These are phyloP conservation scores for Anarrhichthys ocellatus DNA, from an alignment of 2,113 vertebrate species.

Conservation along the genomic window DNA sequence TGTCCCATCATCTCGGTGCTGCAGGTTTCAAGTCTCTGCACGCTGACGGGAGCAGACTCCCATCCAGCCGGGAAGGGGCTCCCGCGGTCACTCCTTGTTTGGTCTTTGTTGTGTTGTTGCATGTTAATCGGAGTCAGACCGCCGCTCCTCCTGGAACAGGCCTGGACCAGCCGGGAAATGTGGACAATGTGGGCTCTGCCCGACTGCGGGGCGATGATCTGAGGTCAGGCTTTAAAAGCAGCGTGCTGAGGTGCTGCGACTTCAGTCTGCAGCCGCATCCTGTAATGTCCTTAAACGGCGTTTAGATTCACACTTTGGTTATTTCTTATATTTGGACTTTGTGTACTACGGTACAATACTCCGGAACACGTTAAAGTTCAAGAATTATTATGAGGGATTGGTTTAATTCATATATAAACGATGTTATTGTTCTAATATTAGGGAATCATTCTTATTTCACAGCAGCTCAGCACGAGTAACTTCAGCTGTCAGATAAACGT, in stretches of 20 bases:
- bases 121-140: not conserved
- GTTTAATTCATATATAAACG: not conserved
- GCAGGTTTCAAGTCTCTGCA: conserved; percentile 32
- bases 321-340: no score
- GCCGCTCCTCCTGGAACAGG: conserved; percentile 32
- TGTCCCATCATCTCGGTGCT: not conserved
- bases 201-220: conserved; percentile 18
- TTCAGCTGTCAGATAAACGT: not conserved
- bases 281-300: no score
- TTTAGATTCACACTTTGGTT: no score
- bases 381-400: not conserved
- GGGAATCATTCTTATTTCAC: not conserved
- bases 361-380: no score
- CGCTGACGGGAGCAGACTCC: conserved; percentile 4
- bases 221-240: not conserved
- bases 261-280: no score
- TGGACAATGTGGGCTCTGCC: conserved; percentile 13
- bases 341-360: no score
- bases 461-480: not conserved
- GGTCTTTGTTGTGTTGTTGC: conserved; percentile 18
- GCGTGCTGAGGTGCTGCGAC: not conserved
- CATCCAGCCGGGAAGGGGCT: not conserved
- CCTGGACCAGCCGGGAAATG: conserved; percentile 61
- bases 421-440: not conserved
- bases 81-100: conserved; percentile 36